A percentile compares a stretch with the other conserved stretches of the same genome.
phyloP scores from a whole-genome alignment of 2,888 invertebrate species.

The Diogma glabrata region DNA sequence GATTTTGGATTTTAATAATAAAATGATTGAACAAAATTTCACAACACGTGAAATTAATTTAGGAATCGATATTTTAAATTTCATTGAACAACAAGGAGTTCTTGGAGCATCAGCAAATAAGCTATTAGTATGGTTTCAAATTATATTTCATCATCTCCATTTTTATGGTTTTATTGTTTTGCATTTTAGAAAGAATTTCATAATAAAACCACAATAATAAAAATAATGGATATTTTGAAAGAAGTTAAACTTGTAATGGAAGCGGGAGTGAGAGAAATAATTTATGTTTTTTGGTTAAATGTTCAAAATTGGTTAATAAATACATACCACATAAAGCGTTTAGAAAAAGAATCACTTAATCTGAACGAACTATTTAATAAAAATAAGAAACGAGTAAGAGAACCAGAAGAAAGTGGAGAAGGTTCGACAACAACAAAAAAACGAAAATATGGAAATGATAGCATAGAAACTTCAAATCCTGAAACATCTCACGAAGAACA shows the following conservation, averaged over 20 bases:
- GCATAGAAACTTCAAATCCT: too few relatives aligned
- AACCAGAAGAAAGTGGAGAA: too few relatives aligned
- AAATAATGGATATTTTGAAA: slow-evolving; percentile 29
- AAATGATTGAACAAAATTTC: not conserved
- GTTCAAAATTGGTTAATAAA: slow-evolving; percentile 54
- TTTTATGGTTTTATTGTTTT: too few relatives aligned
- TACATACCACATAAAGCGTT: slow-evolving; percentile 42
- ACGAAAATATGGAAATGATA: too few relatives aligned
- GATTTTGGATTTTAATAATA: not conserved
- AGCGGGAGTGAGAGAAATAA: slow-evolving; percentile 46
- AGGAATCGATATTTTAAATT: not conserved
- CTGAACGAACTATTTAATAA: too few relatives aligned
- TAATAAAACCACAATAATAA: slow-evolving; percentile 24
- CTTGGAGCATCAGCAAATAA: not conserved
- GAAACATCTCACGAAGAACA: too few relatives aligned
- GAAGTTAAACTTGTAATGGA: slow-evolving; percentile 38
- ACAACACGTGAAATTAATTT: not conserved
- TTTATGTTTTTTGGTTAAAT: slow-evolving; percentile 49
- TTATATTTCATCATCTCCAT: too few relatives aligned
- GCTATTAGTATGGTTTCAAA: too few relatives aligned
- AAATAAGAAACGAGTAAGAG: too few relatives aligned
- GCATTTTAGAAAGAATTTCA: slow-evolving; percentile 29
- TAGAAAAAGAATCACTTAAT: slow-evolving; percentile 36
- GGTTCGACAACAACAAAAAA: too few relatives aligned
- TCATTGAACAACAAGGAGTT: slow-evolving; percentile 9